Conservation (phyloP, 2,797 vertebrate genomes). For the Gouania willdenowi region DNA sequence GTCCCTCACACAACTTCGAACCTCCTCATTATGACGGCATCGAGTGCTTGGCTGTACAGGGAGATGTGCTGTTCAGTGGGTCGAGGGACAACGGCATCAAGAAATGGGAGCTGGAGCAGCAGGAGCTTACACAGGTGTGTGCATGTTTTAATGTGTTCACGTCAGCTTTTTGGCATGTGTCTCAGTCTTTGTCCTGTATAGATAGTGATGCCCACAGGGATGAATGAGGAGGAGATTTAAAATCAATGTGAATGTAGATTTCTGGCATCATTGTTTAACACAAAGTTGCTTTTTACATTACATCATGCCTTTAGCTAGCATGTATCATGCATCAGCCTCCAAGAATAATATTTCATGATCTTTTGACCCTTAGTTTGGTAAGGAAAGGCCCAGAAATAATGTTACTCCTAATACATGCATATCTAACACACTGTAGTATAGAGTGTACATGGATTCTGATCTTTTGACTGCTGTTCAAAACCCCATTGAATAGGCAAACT, state of each 20-base stretch:
- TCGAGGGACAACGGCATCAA: slow-evolving; percentile 97
- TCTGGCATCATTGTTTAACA: slow-evolving; percentile 8
- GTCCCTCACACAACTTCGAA: slow-evolving; percentile 95
- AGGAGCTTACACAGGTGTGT: slow-evolving; percentile 91
- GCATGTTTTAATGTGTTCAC: background rate
- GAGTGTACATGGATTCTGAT: no score
- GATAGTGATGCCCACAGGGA: no score
- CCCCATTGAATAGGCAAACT: no score
- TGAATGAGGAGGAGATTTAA: slow-evolving; percentile 3
- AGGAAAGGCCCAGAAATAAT: no score
- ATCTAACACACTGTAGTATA: no score
- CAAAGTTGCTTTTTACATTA: background rate
- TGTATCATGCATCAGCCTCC: background rate
- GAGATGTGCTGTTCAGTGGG: slow-evolving; percentile 89
- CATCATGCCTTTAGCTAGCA: background rate
- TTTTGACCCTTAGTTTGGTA: no score
- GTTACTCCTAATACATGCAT: no score
- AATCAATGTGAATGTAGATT: slow-evolving; percentile 5
- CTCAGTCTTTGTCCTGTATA: no score
- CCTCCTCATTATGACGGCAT: slow-evolving; percentile 97
- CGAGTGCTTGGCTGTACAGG: slow-evolving; percentile 90
- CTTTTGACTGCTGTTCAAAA: no score
- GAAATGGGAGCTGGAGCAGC: slow-evolving; percentile 95
- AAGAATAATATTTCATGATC: slow-evolving; percentile 6
- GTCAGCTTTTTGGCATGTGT: no score